Base-by-base conservation (phyloP, 2,888 invertebrate genomes). In the Lypha dubia region DNA sequence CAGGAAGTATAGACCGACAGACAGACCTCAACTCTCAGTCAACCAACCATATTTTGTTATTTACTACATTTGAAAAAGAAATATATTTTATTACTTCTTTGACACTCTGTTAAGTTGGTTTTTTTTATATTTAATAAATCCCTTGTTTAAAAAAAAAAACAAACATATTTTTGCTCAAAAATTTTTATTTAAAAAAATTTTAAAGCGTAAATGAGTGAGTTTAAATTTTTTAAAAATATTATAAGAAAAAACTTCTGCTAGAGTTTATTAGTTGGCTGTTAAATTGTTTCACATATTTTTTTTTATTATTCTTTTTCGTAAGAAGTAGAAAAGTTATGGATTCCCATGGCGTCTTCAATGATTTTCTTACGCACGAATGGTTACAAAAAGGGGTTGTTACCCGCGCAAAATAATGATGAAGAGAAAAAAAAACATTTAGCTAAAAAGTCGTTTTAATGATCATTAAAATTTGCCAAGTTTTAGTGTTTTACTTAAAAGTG, bases 311-410 rank as follows among this genome's bases (percentile, higher is more conserved):
- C 13, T 38, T 53, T 5, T 56, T 70, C n/a, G 38, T n/a, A 24
- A 67, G 22, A 20, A 70, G 62, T 68, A 75, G 68, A 75, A 75
- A 70, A 65, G 49, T 71, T 75, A 76, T 82, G 75, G 75, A 75
- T 82, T 82, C 81, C 81, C 81, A 82, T 76, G 81, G 81, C 75
- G 81, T 82, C 75, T 70, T 67, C 58, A 80, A 74, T 67, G 80
- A 67, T 80, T 80, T 80, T 75, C 68, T 71, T 65, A 63, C 81
- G 81, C 81, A 76, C 63, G 75, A 63, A 76, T 71, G 56, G 70
- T 71, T 70, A 20, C 38, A 41, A 68, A n/a, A 49, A 38, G 75
- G 81, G 81, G 79, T 73, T 79, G 71, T 62, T 77, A 70, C 60
- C 51, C 68, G 41, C 68, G 8, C 15, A n/a, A 46, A 77, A 46